These are phyloP conservation scores for Gasteruption jaculator DNA, from an alignment of 2,888 invertebrate species.

Conservation along the genomic window DNA sequence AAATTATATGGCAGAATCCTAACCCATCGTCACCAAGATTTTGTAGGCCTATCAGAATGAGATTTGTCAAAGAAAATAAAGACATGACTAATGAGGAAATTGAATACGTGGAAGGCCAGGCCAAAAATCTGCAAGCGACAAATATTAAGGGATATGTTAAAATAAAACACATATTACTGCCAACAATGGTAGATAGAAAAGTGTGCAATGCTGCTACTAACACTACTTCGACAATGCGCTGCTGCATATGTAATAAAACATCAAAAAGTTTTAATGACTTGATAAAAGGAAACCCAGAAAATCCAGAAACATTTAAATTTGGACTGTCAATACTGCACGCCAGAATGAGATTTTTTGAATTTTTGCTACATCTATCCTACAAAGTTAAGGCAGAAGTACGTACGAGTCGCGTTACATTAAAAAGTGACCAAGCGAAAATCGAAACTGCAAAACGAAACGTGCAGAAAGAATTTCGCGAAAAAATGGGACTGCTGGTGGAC, in stretches of 20 bases:
- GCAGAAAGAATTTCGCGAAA: constrained; percentile 5
- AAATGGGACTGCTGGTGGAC: constrained; percentile 12
- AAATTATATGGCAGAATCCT: constrained; percentile 33
- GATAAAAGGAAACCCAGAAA: constrained; percentile 6
- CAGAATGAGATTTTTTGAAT: constrained; percentile 10
- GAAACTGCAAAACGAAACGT: background rate
- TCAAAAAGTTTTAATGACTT: constrained; percentile 6
- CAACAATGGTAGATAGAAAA: constrained; percentile 11
- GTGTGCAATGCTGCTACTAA: constrained; percentile 8
- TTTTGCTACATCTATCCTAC: constrained; percentile 7
- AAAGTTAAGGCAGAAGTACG: constrained; percentile 6
- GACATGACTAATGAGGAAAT: constrained; percentile 8
- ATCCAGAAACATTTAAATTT: constrained; percentile 11
- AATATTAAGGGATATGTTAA: background rate
- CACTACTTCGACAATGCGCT: constrained; percentile 7
- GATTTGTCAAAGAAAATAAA: constrained; percentile 13
- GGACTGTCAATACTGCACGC: constrained; percentile 9
- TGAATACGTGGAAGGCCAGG: constrained; percentile 5
- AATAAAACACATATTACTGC: background rate
- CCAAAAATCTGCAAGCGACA: background rate
- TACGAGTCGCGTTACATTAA: background rate
- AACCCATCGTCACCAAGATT: constrained; percentile 21
- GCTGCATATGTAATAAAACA: background rate
- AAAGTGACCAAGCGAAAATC: background rate
- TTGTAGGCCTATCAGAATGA: constrained; percentile 17